Evolutionary conservation across 1,140 invertebrate genomes (phyloP).

Genomic region (Cydia amplana): DNA sequence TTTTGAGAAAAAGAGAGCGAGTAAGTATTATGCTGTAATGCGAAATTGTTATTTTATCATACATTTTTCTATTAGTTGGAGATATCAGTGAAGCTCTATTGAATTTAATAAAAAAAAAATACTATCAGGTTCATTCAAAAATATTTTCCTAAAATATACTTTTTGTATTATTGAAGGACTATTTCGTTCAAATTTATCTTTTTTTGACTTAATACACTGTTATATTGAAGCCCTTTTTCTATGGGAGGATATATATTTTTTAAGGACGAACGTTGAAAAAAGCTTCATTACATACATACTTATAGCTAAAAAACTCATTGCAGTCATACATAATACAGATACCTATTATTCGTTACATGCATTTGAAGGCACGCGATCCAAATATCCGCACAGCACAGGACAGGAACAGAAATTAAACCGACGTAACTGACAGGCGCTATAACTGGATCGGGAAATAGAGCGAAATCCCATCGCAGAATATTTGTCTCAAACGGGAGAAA

Average conservation of each 20-base stretch:
- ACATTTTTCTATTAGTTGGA: neutral
- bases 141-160: too few species aligned
- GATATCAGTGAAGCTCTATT: neutral
- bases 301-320: too few species aligned
- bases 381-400: conserved; percentile 4
- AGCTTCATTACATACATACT: too few species aligned
- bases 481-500: conserved; percentile 18
- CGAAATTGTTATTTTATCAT: neutral
- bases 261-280: too few species aligned
- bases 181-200: too few species aligned
- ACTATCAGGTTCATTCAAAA: too few species aligned
- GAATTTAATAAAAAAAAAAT: neutral
- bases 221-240: too few species aligned
- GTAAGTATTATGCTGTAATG: conserved; percentile 30
- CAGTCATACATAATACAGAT: too few species aligned
- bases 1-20: conserved; percentile 41
- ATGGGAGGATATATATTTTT: too few species aligned
- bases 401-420: conserved; percentile 3
- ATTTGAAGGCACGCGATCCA: neutral
- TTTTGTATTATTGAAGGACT: too few species aligned
- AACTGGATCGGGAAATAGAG: conserved; percentile 21
- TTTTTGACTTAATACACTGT: too few species aligned
- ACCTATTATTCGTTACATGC: neutral
- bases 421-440: conserved; percentile 19
- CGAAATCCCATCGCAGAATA: conserved; percentile 21